phyloP scores from a whole-genome alignment of 2,888 invertebrate genomes.

The Drosophila phalerata region DNA sequence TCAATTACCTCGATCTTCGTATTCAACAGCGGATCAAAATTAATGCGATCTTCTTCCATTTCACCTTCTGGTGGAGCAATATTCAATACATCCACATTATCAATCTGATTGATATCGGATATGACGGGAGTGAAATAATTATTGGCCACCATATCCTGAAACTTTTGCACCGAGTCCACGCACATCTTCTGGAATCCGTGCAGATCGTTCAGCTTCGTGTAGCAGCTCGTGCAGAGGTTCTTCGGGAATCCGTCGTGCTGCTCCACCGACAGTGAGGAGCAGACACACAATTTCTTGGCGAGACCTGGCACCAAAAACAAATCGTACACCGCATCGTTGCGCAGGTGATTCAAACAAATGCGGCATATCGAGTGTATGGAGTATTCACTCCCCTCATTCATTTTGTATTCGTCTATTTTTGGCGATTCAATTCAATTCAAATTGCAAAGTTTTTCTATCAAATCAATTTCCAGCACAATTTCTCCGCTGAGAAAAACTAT shows the following conservation, averaged over 20 bases:
- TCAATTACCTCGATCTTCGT: constrained; percentile 76
- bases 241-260: constrained; percentile 82
- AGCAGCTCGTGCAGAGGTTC: constrained; percentile 76
- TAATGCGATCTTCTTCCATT: constrained; percentile 71
- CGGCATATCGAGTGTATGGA: constrained; percentile 81
- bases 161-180: constrained; percentile 77
- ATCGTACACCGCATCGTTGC: constrained; percentile 67
- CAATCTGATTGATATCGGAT: constrained; percentile 50
- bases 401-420: constrained; percentile 35
- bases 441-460: constrained; percentile 8
- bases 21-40: constrained; percentile 51
- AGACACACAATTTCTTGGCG: constrained; percentile 79
- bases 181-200: constrained; percentile 81
- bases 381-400: constrained; percentile 56
- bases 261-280: constrained; percentile 81
- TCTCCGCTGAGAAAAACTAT: constrained; percentile 47
- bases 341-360: constrained; percentile 77
- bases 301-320: constrained; percentile 78
- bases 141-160: constrained; percentile 70
- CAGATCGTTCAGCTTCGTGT: constrained; percentile 73
- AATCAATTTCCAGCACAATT: constrained; percentile 27
- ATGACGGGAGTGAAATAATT: constrained; percentile 49
- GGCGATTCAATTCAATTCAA: neutral
- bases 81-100: constrained; percentile 66
- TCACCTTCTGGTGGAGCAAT: constrained; percentile 42